Evolutionary conservation across 2,113 vertebrate species (phyloP), one percentile per base, ranked within the genome.

Genomic region (Pongo abelii): DNA sequence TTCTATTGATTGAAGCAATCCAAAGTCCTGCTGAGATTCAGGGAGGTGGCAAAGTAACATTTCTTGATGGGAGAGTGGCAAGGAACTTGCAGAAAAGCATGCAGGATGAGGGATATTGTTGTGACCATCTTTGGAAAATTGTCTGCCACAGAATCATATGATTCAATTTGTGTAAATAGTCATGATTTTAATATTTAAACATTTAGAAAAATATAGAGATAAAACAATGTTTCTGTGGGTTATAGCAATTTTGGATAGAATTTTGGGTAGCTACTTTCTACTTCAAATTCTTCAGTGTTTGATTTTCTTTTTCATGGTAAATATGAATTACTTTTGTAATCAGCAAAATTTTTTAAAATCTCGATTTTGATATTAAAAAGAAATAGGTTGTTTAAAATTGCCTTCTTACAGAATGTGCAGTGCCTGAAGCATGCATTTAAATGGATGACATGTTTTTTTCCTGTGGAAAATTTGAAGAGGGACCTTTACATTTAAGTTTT

Each of bases 391-490:
- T 57, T 96, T 61, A 80, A 91, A 97, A 78, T 84, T 30, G 30
- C 55, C 75, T 96, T 59, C 80, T 77, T 38, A 74, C 32, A 52
- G 83, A 93, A 80, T 89, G 89, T 95, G 10, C 83, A 84, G 16
- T 69, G 57, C 43, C 46, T 43, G 64, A 57, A 59, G 67, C 9
- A 38, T 7, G 64, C n/a, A 38, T 92, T 94, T 91, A 80, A 84
- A 91, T 70, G 64, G 38, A 59, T 92, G 69, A 78, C 86, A 52
- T 32, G 77, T 93, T 81, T 85, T 91, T 67, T 67, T 17, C 32
- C 38, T 84, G n/a, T 75, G 74, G 94, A 97, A 96, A 95, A 96
- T 94, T 96, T 88, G 46, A 85, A 43, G 23, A 96, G n/a, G 50
- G 84, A 89, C 18, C 17, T 94, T 94, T 84, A 61, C 86, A 96